Evolutionary conservation across 1,140 invertebrate genomes (phyloP).

Genomic region (Diorhabda elongata): DNA sequence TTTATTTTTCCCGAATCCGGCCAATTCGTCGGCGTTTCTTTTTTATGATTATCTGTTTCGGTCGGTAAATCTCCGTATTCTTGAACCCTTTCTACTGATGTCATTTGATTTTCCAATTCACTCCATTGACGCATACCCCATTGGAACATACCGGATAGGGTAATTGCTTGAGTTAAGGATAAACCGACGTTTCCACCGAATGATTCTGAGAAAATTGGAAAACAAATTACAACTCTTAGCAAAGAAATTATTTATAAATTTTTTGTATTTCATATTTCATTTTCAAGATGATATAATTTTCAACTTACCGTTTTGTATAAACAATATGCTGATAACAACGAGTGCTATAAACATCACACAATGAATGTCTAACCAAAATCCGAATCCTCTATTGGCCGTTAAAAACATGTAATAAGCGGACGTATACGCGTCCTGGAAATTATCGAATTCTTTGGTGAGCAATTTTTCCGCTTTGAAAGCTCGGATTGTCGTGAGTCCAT

Average conservation of each 20-base stretch:
- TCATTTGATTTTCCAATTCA: conserved; percentile 66
- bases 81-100: conserved; percentile 59
- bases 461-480: conserved; percentile 63
- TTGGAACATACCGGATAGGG: conserved; percentile 62
- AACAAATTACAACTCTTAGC: neutral
- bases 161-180: conserved; percentile 54
- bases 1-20: conserved; percentile 28
- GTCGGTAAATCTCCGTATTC: conserved; percentile 38
- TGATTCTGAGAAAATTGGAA: conserved; percentile 37
- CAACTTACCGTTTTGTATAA: conserved; percentile 46
- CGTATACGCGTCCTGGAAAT: conserved; percentile 54
- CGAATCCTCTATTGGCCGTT: conserved; percentile 57
- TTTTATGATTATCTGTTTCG: conserved; percentile 23
- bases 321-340: conserved; percentile 55
- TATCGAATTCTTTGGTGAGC: conserved; percentile 69
- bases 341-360: conserved; percentile 62
- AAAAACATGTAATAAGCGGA: conserved; percentile 65
- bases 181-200: conserved; percentile 54
- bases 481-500: conserved; percentile 77
- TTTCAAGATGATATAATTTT: conserved; percentile 3
- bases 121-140: conserved; percentile 71
- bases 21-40: conserved; percentile 50
- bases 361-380: conserved; percentile 59
- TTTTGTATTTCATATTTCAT: conserved; percentile 21
- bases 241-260: conserved; percentile 1